Evolutionary conservation across 2,888 invertebrate species (phyloP).

Genomic region (Incurvaria masculella): DNA sequence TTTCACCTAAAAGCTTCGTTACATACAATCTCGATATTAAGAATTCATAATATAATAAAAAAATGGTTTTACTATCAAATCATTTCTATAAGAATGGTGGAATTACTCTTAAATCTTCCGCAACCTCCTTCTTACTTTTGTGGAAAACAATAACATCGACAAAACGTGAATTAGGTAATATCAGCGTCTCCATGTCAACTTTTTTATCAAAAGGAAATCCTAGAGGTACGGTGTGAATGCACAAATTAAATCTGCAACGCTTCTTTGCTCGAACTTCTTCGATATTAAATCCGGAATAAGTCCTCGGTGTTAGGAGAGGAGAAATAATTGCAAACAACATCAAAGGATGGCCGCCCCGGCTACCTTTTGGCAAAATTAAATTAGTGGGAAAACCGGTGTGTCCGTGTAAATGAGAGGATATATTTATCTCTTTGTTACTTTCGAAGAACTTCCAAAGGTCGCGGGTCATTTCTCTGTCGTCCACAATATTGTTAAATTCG

Average conservation of each 20-base stretch:
- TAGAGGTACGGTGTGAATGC: conserved; percentile 46
- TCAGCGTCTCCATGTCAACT: conserved; percentile 41
- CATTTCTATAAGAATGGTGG: not conserved
- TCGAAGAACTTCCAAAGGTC: not conserved
- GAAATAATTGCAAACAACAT: conserved; percentile 33
- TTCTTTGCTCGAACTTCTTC: conserved; percentile 21
- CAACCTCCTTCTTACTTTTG: conserved; percentile 16
- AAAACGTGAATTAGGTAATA: conserved; percentile 53
- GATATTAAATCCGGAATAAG: not conserved
- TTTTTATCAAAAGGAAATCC: conserved; percentile 63
- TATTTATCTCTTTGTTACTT: not conserved
- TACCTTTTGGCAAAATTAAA: conserved; percentile 49
- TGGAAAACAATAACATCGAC: conserved; percentile 54
- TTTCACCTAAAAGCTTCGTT: too few relatives aligned
- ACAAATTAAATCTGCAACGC: conserved; percentile 21
- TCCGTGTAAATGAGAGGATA: not conserved
- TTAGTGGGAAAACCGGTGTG: conserved; percentile 3
- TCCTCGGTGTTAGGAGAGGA: conserved; percentile 16
- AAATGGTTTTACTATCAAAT: too few relatives aligned
- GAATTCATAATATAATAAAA: too few relatives aligned
- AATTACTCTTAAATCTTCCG: not conserved
- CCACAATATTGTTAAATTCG: not conserved
- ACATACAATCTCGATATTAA: too few relatives aligned
- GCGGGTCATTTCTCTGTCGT: not conserved
- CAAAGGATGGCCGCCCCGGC: conserved; percentile 37